Conservation (phyloP, 2,888 invertebrate species). For the Latrodectus elegans region DNA sequence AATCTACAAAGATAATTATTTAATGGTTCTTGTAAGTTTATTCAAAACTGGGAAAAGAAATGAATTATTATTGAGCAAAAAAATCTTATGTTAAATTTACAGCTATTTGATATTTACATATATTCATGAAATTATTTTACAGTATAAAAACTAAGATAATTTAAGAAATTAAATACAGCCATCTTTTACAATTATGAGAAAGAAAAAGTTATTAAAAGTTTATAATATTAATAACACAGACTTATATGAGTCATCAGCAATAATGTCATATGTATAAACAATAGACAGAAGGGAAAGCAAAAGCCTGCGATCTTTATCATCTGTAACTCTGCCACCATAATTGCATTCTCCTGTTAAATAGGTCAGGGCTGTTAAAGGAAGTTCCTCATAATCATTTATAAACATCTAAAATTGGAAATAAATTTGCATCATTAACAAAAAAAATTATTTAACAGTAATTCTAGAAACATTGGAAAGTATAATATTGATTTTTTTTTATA, state of each 20-base stretch:
- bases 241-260: conserved; percentile 74
- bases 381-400: conserved; percentile 76
- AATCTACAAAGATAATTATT: too few relatives aligned
- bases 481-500: not conserved
- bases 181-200: too few relatives aligned
- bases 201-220: too few relatives aligned
- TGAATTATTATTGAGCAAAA: too few relatives aligned
- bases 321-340: conserved; percentile 77
- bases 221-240: conserved; percentile 61
- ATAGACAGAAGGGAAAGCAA: conserved; percentile 75
- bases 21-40: too few relatives aligned
- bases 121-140: too few relatives aligned
- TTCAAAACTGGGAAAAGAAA: too few relatives aligned
- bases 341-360: conserved; percentile 77
- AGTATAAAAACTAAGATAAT: too few relatives aligned
- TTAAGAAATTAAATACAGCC: too few relatives aligned
- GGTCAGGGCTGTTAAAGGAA: conserved; percentile 75
- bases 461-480: not conserved
- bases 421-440: not conserved
- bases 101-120: too few relatives aligned
- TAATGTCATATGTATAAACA: conserved; percentile 74
- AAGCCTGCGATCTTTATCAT: conserved; percentile 77
- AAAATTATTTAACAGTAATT: not conserved
- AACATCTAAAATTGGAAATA: conserved; percentile 74
- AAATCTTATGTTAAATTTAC: too few relatives aligned